Conservation (phyloP, 2,888 invertebrate genomes). For the Drosophila picticornis region DNA sequence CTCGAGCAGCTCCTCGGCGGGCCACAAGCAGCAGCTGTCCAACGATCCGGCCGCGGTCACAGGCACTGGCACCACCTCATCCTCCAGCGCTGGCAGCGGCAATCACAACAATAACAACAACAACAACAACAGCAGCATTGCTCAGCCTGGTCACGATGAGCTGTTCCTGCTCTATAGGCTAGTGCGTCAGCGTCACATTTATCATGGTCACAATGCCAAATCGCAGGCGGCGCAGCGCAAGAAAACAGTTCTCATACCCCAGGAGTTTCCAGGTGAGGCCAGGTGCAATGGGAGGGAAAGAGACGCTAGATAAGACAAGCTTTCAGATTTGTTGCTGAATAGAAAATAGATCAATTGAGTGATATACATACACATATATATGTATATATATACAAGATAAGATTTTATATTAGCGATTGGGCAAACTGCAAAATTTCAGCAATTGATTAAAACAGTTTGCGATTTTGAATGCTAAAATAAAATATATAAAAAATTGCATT, state of each 20-base stretch:
- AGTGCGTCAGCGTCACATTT: slow-evolving; percentile 83
- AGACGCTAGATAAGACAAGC: not conserved
- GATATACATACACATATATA: not conserved
- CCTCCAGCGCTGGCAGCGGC: slow-evolving; percentile 38
- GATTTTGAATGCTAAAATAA: not conserved
- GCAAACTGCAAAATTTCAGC: slow-evolving; percentile 5
- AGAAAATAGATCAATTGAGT: not conserved
- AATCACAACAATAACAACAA: slow-evolving; percentile 34
- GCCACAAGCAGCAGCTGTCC: slow-evolving; percentile 39
- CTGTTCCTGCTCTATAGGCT: slow-evolving; percentile 84
- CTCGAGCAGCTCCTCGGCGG: slow-evolving; percentile 79
- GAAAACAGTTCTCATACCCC: slow-evolving; percentile 85
- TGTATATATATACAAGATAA: slow-evolving; percentile 2
- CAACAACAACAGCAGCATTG: slow-evolving; percentile 35
- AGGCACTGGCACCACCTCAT: slow-evolving; percentile 43
- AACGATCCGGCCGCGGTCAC: slow-evolving; percentile 43
- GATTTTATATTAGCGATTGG: slow-evolving; percentile 9
- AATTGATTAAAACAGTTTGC: slow-evolving; percentile 3
- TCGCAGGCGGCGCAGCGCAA: slow-evolving; percentile 83
- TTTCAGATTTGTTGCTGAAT: not conserved
- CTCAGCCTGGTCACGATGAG: slow-evolving; percentile 74
- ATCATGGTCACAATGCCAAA: slow-evolving; percentile 84
- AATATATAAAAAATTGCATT: not conserved
- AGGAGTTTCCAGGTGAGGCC: slow-evolving; percentile 85
- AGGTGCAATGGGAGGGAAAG: not conserved